Base-by-base conservation (phyloP, 2,888 invertebrate species). In the Spodoptera littoralis region DNA sequence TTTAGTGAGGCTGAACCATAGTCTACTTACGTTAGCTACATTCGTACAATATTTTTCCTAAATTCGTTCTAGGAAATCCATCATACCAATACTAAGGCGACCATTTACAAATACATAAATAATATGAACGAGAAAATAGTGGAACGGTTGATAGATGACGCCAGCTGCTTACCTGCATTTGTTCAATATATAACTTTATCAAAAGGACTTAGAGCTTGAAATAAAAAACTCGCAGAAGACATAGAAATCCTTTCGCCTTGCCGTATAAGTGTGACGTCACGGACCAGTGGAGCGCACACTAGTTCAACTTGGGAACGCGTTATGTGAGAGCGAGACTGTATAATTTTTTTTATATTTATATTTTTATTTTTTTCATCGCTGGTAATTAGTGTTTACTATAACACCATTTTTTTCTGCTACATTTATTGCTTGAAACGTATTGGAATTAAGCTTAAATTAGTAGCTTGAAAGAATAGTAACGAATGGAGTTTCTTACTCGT, bases 191-290 rank as follows among this genome's bases (percentile, higher is more conserved):
- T 18, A n/a, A 11, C 11, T 41, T 27, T 48, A 55, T 13, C 43
- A 24, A 11, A 5, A 44, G 47, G 58, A 52, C 9, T 22, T 41
- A 44, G 36, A 13, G 50, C 8, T 3, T 47, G 24, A 64, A 54
- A 64, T 68, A 72, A 71, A 66, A 70, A 67, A 46, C 46, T 46
- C 48, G 56, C 30, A 48, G 1, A 51, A 75, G 77, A 75, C 75
- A 77, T 22, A 68, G 66, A 71, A 77, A 72, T 67, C 77, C 72
- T 77, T 77, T 72, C 54, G 65, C 59, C 65, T 61, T 13, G 57
- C 42, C 50, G 50, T 65, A 62, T 71, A 70, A 57, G 74, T 72
- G 75, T 73, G 67, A 69, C 65, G 60, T 48, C 50, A 42, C 59
- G 66, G 36, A 18, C 54, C 75, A 69, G 13, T 66, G 72, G 50